Evolutionary conservation across 2,888 invertebrate species (phyloP).

Genomic region (Cetonia aurata): DNA sequence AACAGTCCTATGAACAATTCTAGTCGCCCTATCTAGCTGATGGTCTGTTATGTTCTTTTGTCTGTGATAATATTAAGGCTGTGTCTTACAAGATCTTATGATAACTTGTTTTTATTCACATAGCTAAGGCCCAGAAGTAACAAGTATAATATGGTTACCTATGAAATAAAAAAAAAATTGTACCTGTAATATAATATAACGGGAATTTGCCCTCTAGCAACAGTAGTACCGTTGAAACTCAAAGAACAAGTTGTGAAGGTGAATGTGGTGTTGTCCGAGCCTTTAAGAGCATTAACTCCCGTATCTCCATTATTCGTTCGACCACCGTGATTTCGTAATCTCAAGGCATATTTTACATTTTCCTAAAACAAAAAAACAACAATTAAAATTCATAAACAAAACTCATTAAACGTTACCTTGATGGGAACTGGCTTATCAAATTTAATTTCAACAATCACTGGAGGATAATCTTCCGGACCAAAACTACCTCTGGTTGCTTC

Average conservation of each 20-base stretch:
- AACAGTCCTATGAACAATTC: too few species aligned
- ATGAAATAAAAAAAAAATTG: too few species aligned
- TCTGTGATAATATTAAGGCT: too few species aligned
- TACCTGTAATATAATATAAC: constrained; percentile 90
- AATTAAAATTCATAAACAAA: constrained; percentile 25
- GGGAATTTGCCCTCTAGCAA: constrained; percentile 95
- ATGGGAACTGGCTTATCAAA: constrained; percentile 90
- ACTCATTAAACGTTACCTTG: constrained; percentile 71
- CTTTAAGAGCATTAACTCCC: constrained; percentile 88
- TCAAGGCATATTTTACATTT: constrained; percentile 88
- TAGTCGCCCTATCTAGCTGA: too few species aligned
- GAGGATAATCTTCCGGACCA: constrained; percentile 85
- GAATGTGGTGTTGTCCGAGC: constrained; percentile 93
- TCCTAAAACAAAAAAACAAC: constrained; percentile 71
- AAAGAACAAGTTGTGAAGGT: constrained; percentile 91
- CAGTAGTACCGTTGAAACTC: constrained; percentile 96
- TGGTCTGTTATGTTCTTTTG: too few species aligned
- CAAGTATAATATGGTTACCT: too few species aligned
- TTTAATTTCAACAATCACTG: constrained; percentile 91
- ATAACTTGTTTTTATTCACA: too few species aligned
- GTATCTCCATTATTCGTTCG: constrained; percentile 96
- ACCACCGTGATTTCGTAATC: constrained; percentile 90
- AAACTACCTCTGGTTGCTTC: constrained; percentile 88
- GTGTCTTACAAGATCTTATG: too few species aligned
- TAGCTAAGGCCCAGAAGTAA: too few species aligned